Evolutionary conservation across 1,140 invertebrate genomes (phyloP).

Genomic region (Drosophila ficusphila): DNA sequence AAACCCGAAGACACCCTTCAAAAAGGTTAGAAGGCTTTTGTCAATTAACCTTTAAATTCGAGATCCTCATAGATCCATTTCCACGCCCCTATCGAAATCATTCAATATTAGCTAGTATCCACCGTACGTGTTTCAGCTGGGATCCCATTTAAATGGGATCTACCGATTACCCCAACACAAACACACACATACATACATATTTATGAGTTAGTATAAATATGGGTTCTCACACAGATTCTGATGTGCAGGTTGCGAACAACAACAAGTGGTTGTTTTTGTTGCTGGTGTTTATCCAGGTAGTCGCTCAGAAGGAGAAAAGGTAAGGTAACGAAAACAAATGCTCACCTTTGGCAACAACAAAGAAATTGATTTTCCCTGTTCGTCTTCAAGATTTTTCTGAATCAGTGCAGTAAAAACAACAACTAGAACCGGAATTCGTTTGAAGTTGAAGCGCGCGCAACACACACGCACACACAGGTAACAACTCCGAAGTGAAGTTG

Average conservation of each 20-base stretch:
- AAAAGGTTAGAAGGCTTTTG: background rate
- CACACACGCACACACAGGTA: constrained; percentile 9
- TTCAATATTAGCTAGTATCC: constrained; percentile 7
- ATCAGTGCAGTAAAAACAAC: constrained; percentile 55
- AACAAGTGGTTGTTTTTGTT: background rate
- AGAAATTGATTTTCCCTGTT: constrained; percentile 79
- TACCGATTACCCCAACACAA: constrained; percentile 46
- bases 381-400: constrained; percentile 51
- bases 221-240: constrained; percentile 21
- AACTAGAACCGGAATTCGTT: constrained; percentile 73
- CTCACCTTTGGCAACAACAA: constrained; percentile 54
- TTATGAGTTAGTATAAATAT: too few relatives aligned
- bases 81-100: background rate
- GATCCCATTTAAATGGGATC: constrained; percentile 75
- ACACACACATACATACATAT: constrained; percentile 2
- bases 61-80: background rate
- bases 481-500: background rate
- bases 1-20: background rate
- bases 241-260: constrained; percentile 9
- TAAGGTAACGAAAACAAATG: constrained; percentile 62
- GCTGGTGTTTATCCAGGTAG: constrained; percentile 48
- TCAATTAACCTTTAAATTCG: background rate
- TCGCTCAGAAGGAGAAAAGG: constrained; percentile 21
- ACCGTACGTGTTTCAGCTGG: constrained; percentile 37
- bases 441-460: constrained; percentile 65